Percentiles rank a stretch among this genome's conserved stretches.
Conservation (phyloP, 2,797 vertebrate genomes). For the Gastrophryne carolinensis region DNA sequence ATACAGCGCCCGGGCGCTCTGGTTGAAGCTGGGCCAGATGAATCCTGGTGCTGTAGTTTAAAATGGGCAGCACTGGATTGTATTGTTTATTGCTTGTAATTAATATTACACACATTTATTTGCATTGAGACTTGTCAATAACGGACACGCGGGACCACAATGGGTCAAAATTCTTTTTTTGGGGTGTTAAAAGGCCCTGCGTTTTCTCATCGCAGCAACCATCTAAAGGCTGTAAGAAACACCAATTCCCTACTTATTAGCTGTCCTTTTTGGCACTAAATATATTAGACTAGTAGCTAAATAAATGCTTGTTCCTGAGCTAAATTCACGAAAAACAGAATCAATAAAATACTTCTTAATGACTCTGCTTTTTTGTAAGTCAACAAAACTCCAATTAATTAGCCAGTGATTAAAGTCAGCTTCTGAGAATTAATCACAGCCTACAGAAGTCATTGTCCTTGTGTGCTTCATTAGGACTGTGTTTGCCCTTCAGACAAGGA, state of each 20-base stretch:
- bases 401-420: constrained; percentile 85
- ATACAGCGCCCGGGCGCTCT: too few species aligned
- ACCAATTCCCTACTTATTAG: constrained; percentile 28
- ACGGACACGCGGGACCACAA: too few species aligned
- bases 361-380: constrained; percentile 75
- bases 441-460: constrained; percentile 77
- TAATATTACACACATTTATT: too few species aligned
- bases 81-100: too few species aligned
- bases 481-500: constrained; percentile 69
- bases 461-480: constrained; percentile 70
- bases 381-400: constrained; percentile 86
- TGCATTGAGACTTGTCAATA: too few species aligned
- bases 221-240: too few species aligned
- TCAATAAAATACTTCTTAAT: constrained; percentile 77
- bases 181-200: too few species aligned
- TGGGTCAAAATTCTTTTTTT: too few species aligned
- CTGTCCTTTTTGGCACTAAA: constrained; percentile 38
- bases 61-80: too few species aligned
- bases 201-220: too few species aligned
- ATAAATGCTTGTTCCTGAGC: constrained; percentile 65
- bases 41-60: too few species aligned
- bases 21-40: too few species aligned
- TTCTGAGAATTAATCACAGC: constrained; percentile 82
- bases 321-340: constrained; percentile 68
- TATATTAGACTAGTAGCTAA: constrained; percentile 55